A percentile compares a stretch with the other conserved stretches of the same genome.
phyloP scores from a whole-genome alignment of 2,113 vertebrate species.

The Cynocephalus volans region DNA sequence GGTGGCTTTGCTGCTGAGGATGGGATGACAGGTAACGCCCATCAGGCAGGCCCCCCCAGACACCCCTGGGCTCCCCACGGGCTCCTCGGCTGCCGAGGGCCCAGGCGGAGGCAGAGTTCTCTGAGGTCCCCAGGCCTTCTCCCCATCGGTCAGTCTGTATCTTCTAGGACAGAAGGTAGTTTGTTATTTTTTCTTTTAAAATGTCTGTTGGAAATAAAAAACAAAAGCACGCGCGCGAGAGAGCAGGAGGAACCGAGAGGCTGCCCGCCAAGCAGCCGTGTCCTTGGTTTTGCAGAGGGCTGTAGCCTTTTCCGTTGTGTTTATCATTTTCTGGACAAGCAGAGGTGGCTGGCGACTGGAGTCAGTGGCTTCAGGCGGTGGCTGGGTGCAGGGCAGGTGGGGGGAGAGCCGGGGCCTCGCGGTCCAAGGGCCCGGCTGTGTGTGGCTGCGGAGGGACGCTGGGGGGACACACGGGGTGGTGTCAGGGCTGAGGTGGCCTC shows the following conservation, averaged over 20 bases:
- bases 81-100: not conserved
- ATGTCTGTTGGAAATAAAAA: conserved; percentile 78
- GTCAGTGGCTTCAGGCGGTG: conserved; percentile 83
- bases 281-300: conserved; percentile 69
- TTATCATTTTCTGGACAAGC: conserved; percentile 79
- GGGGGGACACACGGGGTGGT: conserved; percentile 81
- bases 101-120: not conserved
- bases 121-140: conserved; percentile 37
- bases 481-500: conserved; percentile 84
- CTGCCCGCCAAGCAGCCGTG: not conserved
- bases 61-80: not conserved
- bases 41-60: not conserved
- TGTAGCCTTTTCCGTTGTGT: not conserved
- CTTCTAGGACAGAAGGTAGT: conserved; percentile 64
- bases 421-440: conserved; percentile 72
- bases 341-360: conserved; percentile 84
- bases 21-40: not conserved
- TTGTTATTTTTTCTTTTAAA: conserved; percentile 37
- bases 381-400: conserved; percentile 53
- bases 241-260: not conserved
- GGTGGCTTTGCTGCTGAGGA: conserved; percentile 34
- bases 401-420: conserved; percentile 57
- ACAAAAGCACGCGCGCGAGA: conserved; percentile 48
- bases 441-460: conserved; percentile 76
- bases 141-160: not conserved